phyloP scores from a whole-genome alignment of 2,797 vertebrate genomes.

The Phoxinus dragarum region DNA sequence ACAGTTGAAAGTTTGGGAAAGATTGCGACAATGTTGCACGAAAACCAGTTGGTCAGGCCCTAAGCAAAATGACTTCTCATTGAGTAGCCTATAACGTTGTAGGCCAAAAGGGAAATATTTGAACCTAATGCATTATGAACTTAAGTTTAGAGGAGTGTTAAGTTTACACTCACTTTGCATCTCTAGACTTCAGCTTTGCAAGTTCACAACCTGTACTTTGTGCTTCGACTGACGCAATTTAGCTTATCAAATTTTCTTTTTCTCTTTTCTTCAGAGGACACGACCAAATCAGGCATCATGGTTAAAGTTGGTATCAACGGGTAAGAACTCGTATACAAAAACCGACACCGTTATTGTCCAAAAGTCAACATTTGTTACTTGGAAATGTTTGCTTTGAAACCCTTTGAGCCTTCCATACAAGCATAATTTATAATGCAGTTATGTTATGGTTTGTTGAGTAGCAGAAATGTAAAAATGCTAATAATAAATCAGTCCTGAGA shows the following conservation, averaged over 20 bases:
- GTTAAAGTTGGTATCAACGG: conserved; percentile 86
- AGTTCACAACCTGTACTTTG: conserved; percentile 14
- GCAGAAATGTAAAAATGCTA: not conserved
- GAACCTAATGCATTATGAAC: not conserved
- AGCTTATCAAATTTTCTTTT: not conserved
- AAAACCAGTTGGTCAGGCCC: not conserved
- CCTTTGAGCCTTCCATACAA: rapidly evolving
- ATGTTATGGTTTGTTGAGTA: not conserved
- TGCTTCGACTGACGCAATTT: not conserved
- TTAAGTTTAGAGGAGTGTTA: not conserved
- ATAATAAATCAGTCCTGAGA: too few species aligned
- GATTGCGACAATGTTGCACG: not conserved
- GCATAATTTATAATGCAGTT: not conserved
- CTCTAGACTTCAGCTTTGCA: not conserved
- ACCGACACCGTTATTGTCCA: not conserved
- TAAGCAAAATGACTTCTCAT: not conserved
- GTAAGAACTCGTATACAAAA: conserved; percentile 67
- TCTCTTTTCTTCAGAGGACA: conserved; percentile 72
- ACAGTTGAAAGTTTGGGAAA: too few species aligned
- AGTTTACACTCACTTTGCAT: too few species aligned
- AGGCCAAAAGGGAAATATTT: not conserved
- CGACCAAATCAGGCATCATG: conserved; percentile 78
- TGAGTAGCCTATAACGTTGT: not conserved
- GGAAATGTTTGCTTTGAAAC: not conserved
- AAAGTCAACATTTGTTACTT: not conserved